These are phyloP conservation scores for Coelopa frigida DNA, from an alignment of 1,140 invertebrate genomes.

Conservation along the genomic window DNA sequence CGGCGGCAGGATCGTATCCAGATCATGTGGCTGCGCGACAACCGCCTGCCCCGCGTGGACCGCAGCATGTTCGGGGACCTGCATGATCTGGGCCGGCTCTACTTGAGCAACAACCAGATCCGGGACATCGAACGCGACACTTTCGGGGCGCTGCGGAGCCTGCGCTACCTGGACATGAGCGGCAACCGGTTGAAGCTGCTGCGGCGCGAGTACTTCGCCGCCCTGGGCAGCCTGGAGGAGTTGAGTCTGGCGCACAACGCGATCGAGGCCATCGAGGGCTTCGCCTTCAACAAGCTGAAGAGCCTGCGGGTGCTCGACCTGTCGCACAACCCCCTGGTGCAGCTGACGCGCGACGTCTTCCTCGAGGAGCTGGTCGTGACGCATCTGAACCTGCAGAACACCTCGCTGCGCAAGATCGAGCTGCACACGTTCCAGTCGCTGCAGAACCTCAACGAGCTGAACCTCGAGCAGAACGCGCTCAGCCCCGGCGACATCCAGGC, in stretches of 20 bases:
- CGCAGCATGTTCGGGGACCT: slow-evolving; percentile 68
- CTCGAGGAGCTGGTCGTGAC: slow-evolving; percentile 55
- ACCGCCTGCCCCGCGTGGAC: slow-evolving; percentile 66
- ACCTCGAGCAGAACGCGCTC: slow-evolving; percentile 66
- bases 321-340: slow-evolving; percentile 56
- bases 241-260: slow-evolving; percentile 58
- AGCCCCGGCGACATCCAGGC: slow-evolving; percentile 56
- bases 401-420: slow-evolving; percentile 52
- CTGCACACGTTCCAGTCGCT: slow-evolving; percentile 57
- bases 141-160: slow-evolving; percentile 64
- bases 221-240: slow-evolving; percentile 58
- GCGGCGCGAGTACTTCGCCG: slow-evolving; percentile 56
- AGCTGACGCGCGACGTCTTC: slow-evolving; percentile 56
- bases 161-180: slow-evolving; percentile 73
- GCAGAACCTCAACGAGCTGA: slow-evolving; percentile 60
- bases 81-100: slow-evolving; percentile 64
- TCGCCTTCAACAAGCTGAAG: slow-evolving; percentile 54
- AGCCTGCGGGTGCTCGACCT: slow-evolving; percentile 59
- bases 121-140: slow-evolving; percentile 69
- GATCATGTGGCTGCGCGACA: slow-evolving; percentile 81
- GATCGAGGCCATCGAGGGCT: slow-evolving; percentile 54
- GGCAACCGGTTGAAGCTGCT: slow-evolving; percentile 63
- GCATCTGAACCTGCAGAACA: slow-evolving; percentile 49
- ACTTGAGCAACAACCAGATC: slow-evolving; percentile 77
- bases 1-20: slow-evolving; percentile 70